Evolutionary conservation across 2,888 invertebrate species (phyloP), one percentile per base, ranked within the genome.

Genomic region (Eupithecia subfuscata): DNA sequence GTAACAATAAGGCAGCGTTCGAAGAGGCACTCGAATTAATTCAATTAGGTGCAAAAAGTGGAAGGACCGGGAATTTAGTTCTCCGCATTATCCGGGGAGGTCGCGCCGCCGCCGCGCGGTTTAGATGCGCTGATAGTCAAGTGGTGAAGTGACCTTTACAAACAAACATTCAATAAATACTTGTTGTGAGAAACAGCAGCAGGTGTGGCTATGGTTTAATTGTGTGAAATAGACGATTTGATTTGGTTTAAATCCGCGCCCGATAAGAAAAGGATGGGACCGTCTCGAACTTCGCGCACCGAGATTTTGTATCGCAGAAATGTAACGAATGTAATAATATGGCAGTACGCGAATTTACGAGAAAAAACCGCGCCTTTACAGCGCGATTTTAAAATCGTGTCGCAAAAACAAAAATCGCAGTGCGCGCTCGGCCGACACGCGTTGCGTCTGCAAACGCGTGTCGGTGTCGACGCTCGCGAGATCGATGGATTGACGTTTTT

Each of bases 41-140:
- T 80, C 73, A 76, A 79, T 79, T 76, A 79, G 71, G 77, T 77
- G 79, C 76, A 79, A 80, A 79, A 77, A 79, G 65, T 70, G 43
- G 63, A 70, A 76, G 81, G 78, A 4, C 52, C 11, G 4, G n/a
- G 52, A 80, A 74, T 25, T 77, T 78, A 43, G 67, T 70, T 69
- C 77, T 68, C 22, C 40, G 11, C 22, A 45, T 40, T 11, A 22
- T 22, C 22, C 37, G 69, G 56, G 65, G 65, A 75, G 75, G 65
- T 45, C 75, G 56, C 18, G 40, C 40, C 40, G 6, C 8, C 18
- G 40, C 40, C 40, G 6, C 8, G 12, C 43, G 1, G 43, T 43
- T 43, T 43, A 43, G 43, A 43, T 14, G 12, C 48, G 48, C n/a
- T 2, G 48, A 52, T 52, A 52, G n/a, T n/a, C n/a, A n/a, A n/a